phyloP scores from a whole-genome alignment of 2,888 invertebrate species.

The Idaea straminata region DNA sequence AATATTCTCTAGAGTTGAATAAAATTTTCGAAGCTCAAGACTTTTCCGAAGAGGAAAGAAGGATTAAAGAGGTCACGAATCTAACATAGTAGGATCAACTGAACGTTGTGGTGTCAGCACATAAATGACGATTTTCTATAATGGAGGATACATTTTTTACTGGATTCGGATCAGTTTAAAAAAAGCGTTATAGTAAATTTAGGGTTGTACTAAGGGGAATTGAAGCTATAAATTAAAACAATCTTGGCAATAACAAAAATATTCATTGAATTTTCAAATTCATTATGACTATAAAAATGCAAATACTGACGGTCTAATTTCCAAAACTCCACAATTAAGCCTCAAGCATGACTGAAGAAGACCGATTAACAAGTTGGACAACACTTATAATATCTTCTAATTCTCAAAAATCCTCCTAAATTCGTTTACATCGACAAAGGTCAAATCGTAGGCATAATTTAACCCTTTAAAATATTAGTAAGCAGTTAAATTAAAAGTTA shows the following conservation, averaged over 20 bases:
- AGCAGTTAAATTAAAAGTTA: slow-evolving; percentile 18
- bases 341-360: too few species aligned
- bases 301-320: too few species aligned
- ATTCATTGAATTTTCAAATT: too few species aligned
- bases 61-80: slow-evolving; percentile 72
- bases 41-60: slow-evolving; percentile 60
- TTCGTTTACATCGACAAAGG: background rate
- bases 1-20: slow-evolving; percentile 41
- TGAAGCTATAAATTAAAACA: background rate
- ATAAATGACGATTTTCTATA: slow-evolving; percentile 58
- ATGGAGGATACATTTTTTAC: slow-evolving; percentile 35
- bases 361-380: too few species aligned
- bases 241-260: background rate
- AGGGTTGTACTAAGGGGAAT: background rate
- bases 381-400: too few species aligned
- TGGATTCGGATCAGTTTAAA: slow-evolving; percentile 28
- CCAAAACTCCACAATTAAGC: too few species aligned
- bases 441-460: background rate
- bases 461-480: slow-evolving; percentile 5
- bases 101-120: slow-evolving; percentile 59
- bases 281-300: too few species aligned
- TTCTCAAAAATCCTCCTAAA: background rate
- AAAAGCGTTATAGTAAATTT: background rate
- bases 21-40: slow-evolving; percentile 51
- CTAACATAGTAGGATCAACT: slow-evolving; percentile 72